Evolutionary conservation across 1,140 invertebrate species (phyloP), one percentile per base, ranked within the genome.

Genomic region (Sweltsa coloradensis): DNA sequence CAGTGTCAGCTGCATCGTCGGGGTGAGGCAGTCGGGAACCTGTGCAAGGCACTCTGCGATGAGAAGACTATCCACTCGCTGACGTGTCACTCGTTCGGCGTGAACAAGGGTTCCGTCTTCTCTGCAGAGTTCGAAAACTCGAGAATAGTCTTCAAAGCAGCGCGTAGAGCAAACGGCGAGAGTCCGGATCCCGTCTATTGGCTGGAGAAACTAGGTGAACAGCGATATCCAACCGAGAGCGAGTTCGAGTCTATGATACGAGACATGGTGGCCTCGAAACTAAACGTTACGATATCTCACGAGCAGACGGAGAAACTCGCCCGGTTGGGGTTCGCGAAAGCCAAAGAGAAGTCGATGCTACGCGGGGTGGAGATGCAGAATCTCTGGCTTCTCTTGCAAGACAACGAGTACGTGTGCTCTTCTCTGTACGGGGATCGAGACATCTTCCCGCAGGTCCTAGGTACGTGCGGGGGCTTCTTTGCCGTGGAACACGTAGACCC

Each of bases 341-440:
- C 36, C 29, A 34, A 43, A 19, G 23, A 44, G 22, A 19, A 27
- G 5, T 34, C 41, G n/a, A 11, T 26, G 11, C 25, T 22, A 25
- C 60, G 71, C 25, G 58, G 64, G n/a, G 53, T 61, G n/a, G 75
- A 76, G 60, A 74, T 79, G 64, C 68, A 73, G 49, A 76, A 74
- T 56, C 61, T 79, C 5, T 81, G 76, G 76, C 55, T 63, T 27
- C 54, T 83, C 14, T 46, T 79, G 5, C 74, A 81, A 54, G 76
- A 81, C 54, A 73, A 77, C 54, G 80, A 81, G 58, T 83, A 80
- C 58, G 49, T 80, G 9, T 61, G 77, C 18, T 69, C 73, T n/a
- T 64, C 70, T 34, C 55, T 79, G 3, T 74, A 72, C 57, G 67
- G 72, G 43, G 70, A 76, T 45, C 62, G 63, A 42, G 69, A 75